These are phyloP conservation scores for Bos javanicus DNA, from an alignment of 2,113 vertebrate genomes.

Conservation along the genomic window DNA sequence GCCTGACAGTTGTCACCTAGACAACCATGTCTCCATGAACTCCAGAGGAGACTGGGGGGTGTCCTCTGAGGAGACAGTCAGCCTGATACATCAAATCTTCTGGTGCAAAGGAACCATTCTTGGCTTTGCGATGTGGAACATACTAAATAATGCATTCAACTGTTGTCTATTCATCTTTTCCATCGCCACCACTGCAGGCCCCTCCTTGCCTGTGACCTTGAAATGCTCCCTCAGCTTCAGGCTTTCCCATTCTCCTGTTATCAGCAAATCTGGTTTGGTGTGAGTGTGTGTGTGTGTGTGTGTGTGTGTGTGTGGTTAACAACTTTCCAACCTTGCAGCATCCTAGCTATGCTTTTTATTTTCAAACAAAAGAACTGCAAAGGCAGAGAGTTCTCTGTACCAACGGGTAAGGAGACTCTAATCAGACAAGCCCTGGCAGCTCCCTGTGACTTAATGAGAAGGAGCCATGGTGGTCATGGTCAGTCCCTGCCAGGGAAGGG, in stretches of 20 bases:
- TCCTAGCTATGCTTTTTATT: conserved; percentile 63
- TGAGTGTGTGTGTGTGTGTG: not conserved
- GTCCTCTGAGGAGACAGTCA: conserved; percentile 71
- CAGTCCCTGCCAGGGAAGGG: not conserved
- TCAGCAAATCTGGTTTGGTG: conserved; percentile 74
- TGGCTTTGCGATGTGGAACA: conserved; percentile 39
- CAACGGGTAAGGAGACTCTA: conserved; percentile 33
- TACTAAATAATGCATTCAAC: conserved; percentile 68
- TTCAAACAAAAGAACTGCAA: conserved; percentile 65
- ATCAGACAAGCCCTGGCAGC: conserved; percentile 27
- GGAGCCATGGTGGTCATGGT: not conserved
- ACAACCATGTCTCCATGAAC: conserved; percentile 59
- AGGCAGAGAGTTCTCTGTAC: conserved; percentile 52
- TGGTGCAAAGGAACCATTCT: conserved; percentile 66
- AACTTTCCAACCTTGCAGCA: conserved; percentile 62
- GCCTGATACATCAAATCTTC: conserved; percentile 66
- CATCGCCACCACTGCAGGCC: conserved; percentile 38
- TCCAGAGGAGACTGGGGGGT: conserved; percentile 65
- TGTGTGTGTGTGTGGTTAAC: not conserved
- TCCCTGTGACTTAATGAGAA: conserved; percentile 3
- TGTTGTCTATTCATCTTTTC: conserved; percentile 72
- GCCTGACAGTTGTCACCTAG: conserved; percentile 70
- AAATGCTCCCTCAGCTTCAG: conserved; percentile 67
- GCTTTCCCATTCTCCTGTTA: conserved; percentile 62
- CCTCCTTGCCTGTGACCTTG: conserved; percentile 79